Evolutionary conservation across 2,888 invertebrate species (phyloP).

Genomic region (Tribolium freemani): DNA sequence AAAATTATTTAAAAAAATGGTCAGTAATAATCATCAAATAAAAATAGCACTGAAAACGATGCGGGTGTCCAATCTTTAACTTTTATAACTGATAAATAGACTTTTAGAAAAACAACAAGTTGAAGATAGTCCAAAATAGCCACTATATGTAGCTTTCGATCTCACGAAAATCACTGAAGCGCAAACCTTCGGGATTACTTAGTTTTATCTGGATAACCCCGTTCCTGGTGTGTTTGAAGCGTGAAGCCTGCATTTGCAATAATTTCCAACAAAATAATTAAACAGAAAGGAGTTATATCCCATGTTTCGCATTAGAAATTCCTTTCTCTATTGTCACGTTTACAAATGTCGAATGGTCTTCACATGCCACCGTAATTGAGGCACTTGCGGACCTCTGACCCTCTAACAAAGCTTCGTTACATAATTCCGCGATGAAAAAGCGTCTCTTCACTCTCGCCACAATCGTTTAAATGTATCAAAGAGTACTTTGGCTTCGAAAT

Average conservation of each 20-base stretch:
- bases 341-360: not conserved
- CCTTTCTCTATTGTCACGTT: not conserved
- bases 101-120: not conserved
- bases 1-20: no score
- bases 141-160: not conserved
- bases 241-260: not conserved
- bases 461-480: conserved; percentile 24
- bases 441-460: conserved; percentile 6
- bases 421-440: conserved; percentile 1
- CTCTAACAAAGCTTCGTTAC: not conserved
- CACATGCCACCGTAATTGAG: not conserved
- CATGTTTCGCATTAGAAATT: not conserved
- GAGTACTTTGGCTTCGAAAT: conserved; percentile 34
- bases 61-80: no score
- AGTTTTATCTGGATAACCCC: not conserved
- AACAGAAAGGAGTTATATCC: not conserved
- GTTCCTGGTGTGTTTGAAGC: not conserved
- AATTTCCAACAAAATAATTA: not conserved
- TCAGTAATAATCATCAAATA: no score
- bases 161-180: conserved; percentile 15
- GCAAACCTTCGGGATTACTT: not conserved
- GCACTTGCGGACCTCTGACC: not conserved
- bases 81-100: no score
- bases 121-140: not conserved
- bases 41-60: no score